Conservation (phyloP, 2,888 invertebrate species). For the Anticlea derivata region DNA sequence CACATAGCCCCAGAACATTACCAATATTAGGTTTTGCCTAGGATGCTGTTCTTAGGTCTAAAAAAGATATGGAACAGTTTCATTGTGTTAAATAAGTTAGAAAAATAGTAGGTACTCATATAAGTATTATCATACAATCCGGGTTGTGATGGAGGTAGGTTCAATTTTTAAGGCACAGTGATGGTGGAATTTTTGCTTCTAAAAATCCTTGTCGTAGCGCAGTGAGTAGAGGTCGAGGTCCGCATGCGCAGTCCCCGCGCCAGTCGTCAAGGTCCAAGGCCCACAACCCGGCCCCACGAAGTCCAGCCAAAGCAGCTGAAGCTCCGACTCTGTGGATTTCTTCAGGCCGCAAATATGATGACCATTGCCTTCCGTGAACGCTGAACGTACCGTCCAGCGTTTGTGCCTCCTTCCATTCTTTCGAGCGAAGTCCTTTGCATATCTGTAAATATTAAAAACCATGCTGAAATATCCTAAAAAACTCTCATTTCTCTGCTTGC, state of each 20-base stretch:
- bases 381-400: conserved; percentile 89
- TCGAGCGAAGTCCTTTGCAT: conserved; percentile 83
- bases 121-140: no score
- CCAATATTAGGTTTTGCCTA: not conserved
- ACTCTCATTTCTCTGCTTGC: no score
- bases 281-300: conserved; percentile 91
- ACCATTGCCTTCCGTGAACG: conserved; percentile 89
- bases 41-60: no score
- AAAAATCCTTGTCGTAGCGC: conserved; percentile 79
- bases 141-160: conserved; percentile 7
- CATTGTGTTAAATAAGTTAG: not conserved
- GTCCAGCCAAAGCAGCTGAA: conserved; percentile 80
- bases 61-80: no score
- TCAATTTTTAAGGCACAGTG: conserved; percentile 44
- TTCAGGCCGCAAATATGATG: conserved; percentile 88
- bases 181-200: conserved; percentile 59
- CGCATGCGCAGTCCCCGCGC: conserved; percentile 87
- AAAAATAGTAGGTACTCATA: no score
- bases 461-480: not conserved
- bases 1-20: no score
- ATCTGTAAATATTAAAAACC: conserved; percentile 68
- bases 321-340: conserved; percentile 86
- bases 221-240: conserved; percentile 86
- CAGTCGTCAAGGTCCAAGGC: conserved; percentile 91
- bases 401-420: conserved; percentile 80